phyloP scores from a whole-genome alignment of 2,113 vertebrate species.

The Charadrius vociferus region DNA sequence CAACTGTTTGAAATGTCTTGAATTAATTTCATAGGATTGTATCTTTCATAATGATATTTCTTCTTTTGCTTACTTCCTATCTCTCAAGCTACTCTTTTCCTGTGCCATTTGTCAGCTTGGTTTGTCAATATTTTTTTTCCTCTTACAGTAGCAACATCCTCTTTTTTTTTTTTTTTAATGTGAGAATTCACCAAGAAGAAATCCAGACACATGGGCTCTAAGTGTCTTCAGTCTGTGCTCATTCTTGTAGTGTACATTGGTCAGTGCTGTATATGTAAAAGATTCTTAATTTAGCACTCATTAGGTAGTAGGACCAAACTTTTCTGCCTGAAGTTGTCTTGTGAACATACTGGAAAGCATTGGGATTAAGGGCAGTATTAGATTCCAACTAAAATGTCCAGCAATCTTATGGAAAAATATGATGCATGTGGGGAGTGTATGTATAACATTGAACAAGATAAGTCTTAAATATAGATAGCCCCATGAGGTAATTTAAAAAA shows the following conservation, averaged over 20 bases:
- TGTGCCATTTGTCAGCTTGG: neutral
- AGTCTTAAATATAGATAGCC: too few relatives aligned
- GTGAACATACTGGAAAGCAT: too few relatives aligned
- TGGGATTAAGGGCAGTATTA: too few relatives aligned
- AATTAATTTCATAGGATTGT: neutral
- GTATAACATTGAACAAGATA: too few relatives aligned
- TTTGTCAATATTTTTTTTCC: neutral
- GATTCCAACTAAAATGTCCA: too few relatives aligned
- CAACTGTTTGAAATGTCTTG: neutral
- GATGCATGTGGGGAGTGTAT: too few relatives aligned
- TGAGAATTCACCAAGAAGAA: neutral
- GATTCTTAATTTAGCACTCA: neutral
- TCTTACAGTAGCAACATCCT: neutral
- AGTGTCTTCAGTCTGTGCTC: neutral
- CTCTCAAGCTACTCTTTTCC: neutral
- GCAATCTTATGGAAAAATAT: too few relatives aligned
- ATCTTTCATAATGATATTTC: neutral
- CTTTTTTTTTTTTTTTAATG: neutral
- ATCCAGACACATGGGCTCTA: neutral
- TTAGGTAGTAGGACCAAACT: neutral
- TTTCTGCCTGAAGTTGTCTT: neutral
- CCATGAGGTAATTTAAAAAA: too few relatives aligned
- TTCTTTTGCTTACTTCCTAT: neutral
- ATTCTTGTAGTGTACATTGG: neutral
- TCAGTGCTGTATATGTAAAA: neutral